A percentile compares a stretch with the other conserved stretches of the same genome.
These are phyloP conservation scores for Stichopus chloronotus DNA, from an alignment of 35 echinoderm and acorn worm genomes.

Conservation along the genomic window DNA sequence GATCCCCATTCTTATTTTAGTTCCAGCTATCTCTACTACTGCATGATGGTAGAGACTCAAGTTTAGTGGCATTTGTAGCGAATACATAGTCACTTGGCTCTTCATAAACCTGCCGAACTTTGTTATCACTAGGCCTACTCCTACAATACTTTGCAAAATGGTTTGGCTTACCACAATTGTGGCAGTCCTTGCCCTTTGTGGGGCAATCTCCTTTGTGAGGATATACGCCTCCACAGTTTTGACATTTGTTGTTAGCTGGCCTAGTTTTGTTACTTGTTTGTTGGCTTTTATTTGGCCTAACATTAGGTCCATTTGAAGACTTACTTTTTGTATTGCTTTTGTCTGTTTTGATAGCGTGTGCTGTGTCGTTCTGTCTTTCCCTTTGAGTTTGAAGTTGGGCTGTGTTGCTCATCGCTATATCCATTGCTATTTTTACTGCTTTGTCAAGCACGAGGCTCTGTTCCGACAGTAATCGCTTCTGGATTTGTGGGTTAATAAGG, in stretches of 20 bases:
- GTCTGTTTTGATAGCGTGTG: background rate
- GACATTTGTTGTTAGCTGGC: background rate
- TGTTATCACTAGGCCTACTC: constrained; percentile 19
- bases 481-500: constrained; percentile 27
- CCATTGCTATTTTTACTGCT: constrained; percentile 21
- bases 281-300: constrained; percentile 14
- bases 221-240: constrained; percentile 26
- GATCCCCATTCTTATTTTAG: constrained; percentile 37
- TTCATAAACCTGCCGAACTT: constrained; percentile 29
- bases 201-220: constrained; percentile 34
- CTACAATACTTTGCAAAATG: constrained; percentile 61
- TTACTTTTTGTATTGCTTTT: background rate
- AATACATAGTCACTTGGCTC: constrained; percentile 41
- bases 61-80: constrained; percentile 17
- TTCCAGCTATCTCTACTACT: constrained; percentile 40
- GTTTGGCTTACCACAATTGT: constrained; percentile 47
- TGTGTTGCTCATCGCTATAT: constrained; percentile 16
- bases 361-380: background rate
- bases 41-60: constrained; percentile 46
- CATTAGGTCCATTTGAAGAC: background rate
- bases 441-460: background rate
- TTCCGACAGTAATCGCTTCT: constrained; percentile 48
- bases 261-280: background rate
- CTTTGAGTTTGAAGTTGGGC: constrained; percentile 20
- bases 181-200: constrained; percentile 42